Base-by-base conservation (phyloP, 1,140 invertebrate species). In the Oedothorax gibbosus region DNA sequence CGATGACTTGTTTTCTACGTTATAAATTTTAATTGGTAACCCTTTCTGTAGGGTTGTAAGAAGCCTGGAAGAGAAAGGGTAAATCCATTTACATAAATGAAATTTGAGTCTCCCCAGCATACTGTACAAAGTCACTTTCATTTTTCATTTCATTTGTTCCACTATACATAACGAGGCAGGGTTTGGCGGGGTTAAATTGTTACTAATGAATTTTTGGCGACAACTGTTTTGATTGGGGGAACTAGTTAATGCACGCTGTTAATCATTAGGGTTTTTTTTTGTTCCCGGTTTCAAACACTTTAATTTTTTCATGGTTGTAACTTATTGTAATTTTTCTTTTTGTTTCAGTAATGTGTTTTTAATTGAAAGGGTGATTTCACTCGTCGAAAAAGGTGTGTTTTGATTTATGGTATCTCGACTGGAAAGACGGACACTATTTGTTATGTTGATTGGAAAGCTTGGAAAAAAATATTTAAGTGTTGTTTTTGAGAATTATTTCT, bases 81-180 rank as follows among this genome's bases (percentile, higher is more conserved):
- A 35, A 35, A 69, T 7, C 62, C 78, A 71, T 81, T 81, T 81
- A 35, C 66, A 81, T 81, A 81, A 81, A 81, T 81, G 78, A 81
- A 81, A 81, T 81, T 81, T 81, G 78, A 71, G 71, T 81, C 62
- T 81, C 78, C 71, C 35, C 35, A 71, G 12, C 66, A 69, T 65
- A 56, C 53, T 65, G 75, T 62, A 15, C 20, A 35, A 56, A 75
- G 56, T 12, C 64, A 15, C n/a, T 79, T 60, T 60, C 56, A 71
- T 50, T 60, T 81, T 53, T 20, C 54, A 12, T 57, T 62, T 77
- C 54, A 10, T 75, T 15, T 51, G 10, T 21, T 56, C 35, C 72
- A 18, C 53, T 35, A 5, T 21, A 9, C n/a, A 18, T 68, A 79
- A 79, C 60, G 62, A 79, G 49, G 66, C 15, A 18, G 60, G 21